These are phyloP conservation scores for Phalacrocorax aristotelis DNA, from an alignment of 2,113 vertebrate genomes.

Conservation along the genomic window DNA sequence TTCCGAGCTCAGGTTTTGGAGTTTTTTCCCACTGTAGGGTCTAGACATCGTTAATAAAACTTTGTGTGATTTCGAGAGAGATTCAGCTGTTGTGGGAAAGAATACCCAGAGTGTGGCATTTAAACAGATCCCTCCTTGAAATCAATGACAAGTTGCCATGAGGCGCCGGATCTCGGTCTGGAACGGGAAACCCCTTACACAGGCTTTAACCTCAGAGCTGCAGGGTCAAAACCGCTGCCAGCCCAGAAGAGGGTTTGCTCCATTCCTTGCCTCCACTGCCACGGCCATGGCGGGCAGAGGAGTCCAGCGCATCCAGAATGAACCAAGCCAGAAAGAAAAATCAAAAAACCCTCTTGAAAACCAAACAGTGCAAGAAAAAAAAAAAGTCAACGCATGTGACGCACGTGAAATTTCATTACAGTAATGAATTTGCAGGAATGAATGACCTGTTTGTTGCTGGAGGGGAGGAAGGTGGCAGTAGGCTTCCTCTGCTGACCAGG, in stretches of 20 bases:
- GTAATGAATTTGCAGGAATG: neutral
- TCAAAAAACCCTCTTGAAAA: neutral
- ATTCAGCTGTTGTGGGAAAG: neutral
- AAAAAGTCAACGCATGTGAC: neutral
- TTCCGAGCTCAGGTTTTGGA: neutral
- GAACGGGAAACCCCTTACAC: neutral
- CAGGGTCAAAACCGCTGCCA: neutral
- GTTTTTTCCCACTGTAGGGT: neutral
- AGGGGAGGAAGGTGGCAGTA: neutral
- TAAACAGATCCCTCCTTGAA: neutral
- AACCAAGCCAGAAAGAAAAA: neutral
- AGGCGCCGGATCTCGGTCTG: neutral
- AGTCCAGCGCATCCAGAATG: neutral
- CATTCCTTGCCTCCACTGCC: neutral
- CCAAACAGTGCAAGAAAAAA: neutral
- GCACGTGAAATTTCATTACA: neutral
- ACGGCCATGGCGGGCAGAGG: fast-evolving
- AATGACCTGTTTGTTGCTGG: neutral
- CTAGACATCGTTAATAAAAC: neutral
- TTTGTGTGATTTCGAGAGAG: neutral
- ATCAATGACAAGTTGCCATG: neutral
- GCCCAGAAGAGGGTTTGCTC: too few species aligned
- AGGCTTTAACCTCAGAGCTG: neutral
- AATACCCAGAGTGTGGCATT: neutral
- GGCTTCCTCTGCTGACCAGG: neutral